These are phyloP conservation scores for Fabriciana adippe DNA, from an alignment of 2,888 invertebrate genomes.

Conservation along the genomic window DNA sequence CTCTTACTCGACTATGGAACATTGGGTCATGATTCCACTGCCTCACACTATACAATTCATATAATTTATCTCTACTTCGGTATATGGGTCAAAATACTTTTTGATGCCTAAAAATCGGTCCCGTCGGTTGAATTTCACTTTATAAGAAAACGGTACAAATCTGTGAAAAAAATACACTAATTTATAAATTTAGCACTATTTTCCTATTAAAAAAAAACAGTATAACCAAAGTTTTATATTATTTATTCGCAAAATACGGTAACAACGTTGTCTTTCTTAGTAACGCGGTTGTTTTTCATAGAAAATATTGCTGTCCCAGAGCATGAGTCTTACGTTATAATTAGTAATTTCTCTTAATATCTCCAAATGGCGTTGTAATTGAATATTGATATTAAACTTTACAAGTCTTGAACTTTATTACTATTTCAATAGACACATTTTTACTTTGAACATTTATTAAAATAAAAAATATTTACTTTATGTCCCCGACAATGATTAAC, in stretches of 20 bases:
- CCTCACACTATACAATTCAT: no score
- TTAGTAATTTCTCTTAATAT: not conserved
- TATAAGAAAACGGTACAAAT: not conserved
- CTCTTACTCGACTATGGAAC: no score
- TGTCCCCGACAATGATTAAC: not conserved
- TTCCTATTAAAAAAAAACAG: not conserved
- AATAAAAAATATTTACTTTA: not conserved
- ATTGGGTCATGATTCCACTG: no score
- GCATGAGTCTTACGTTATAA: not conserved
- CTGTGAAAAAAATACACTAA: not conserved
- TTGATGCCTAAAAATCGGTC: not conserved
- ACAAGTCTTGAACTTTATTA: not conserved
- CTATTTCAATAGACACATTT: not conserved
- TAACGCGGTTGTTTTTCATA: not conserved
- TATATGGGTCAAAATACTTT: not conserved
- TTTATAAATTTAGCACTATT: not conserved
- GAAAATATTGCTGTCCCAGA: not conserved
- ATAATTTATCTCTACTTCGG: no score
- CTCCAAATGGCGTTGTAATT: not conserved
- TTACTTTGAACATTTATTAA: not conserved
- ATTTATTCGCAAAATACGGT: not conserved
- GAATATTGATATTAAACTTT: no score
- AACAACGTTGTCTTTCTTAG: slow-evolving; percentile 2
- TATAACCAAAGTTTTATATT: not conserved
- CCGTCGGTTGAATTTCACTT: not conserved